Conservation (phyloP, 2,113 vertebrate species). For the Pituophis catenifer region DNA sequence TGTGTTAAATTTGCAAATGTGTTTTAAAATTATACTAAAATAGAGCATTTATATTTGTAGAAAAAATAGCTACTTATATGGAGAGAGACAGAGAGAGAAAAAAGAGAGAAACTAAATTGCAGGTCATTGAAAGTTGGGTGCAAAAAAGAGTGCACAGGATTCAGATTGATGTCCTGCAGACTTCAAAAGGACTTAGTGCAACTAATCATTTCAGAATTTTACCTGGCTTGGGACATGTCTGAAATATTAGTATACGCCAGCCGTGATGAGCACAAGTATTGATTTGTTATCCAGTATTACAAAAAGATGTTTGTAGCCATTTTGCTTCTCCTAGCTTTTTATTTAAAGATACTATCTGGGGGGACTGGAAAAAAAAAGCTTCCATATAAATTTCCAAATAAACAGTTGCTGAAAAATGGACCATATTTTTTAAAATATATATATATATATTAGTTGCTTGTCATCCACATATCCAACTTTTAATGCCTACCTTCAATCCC, state of each 20-base stretch:
- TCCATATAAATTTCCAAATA: background rate
- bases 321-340: background rate
- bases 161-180: too few relatives aligned
- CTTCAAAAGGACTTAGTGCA: background rate
- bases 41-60: conserved; percentile 54
- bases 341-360: background rate
- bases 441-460: background rate
- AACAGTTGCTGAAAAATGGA: background rate
- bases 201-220: background rate
- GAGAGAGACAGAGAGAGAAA: too few relatives aligned
- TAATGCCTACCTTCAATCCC: background rate
- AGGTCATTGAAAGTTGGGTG: background rate
- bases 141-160: background rate
- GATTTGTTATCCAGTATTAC: background rate
- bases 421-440: background rate
- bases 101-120: background rate
- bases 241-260: too few relatives aligned
- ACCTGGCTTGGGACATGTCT: background rate
- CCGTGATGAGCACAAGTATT: background rate
- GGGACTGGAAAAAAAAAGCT: background rate
- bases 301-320: background rate
- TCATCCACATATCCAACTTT: too few relatives aligned
- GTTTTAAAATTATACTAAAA: background rate
- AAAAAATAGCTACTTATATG: conserved; percentile 26
- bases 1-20: background rate